These are phyloP conservation scores for Epinephelus coioides DNA, from an alignment of 2,797 vertebrate species.

Conservation along the genomic window DNA sequence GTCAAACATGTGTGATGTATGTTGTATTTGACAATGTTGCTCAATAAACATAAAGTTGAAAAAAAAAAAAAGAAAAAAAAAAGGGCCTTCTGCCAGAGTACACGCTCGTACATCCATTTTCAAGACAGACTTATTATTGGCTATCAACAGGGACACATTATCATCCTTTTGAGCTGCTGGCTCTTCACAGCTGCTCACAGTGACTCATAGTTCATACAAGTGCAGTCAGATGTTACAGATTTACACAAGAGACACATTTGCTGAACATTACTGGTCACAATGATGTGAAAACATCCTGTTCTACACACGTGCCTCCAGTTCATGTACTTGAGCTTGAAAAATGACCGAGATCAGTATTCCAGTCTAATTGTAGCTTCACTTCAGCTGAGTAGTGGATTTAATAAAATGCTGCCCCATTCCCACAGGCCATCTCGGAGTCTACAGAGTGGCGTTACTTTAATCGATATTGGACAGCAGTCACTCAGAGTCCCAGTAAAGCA, in stretches of 20 bases:
- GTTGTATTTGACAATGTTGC: too few relatives aligned
- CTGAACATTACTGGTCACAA: slow-evolving; percentile 2
- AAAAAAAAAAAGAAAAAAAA: too few relatives aligned
- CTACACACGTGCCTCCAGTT: background rate
- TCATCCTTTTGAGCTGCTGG: slow-evolving; percentile 45
- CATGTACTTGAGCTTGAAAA: slow-evolving; percentile 14
- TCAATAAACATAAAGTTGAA: too few relatives aligned
- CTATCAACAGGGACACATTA: slow-evolving; percentile 52
- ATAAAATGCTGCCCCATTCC: slow-evolving; percentile 37
- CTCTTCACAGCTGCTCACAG: slow-evolving; percentile 32
- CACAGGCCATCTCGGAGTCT: slow-evolving; percentile 22
- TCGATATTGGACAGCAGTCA: slow-evolving; percentile 23
- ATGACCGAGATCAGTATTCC: background rate
- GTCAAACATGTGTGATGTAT: too few relatives aligned
- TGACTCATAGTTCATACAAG: slow-evolving; percentile 14
- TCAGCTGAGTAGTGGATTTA: slow-evolving; percentile 47
- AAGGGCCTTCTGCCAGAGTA: slow-evolving; percentile 18
- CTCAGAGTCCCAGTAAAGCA: slow-evolving; percentile 39
- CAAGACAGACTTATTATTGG: slow-evolving; percentile 48
- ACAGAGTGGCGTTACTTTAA: slow-evolving; percentile 32
- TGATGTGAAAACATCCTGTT: slow-evolving; percentile 25
- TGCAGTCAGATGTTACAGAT: slow-evolving; percentile 22
- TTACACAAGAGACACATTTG: slow-evolving; percentile 29
- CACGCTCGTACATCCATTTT: slow-evolving; percentile 21
- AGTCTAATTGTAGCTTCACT: slow-evolving; percentile 13